Conservation (phyloP, 2,797 vertebrate genomes). For the Pseudochaenichthys georgianus region DNA sequence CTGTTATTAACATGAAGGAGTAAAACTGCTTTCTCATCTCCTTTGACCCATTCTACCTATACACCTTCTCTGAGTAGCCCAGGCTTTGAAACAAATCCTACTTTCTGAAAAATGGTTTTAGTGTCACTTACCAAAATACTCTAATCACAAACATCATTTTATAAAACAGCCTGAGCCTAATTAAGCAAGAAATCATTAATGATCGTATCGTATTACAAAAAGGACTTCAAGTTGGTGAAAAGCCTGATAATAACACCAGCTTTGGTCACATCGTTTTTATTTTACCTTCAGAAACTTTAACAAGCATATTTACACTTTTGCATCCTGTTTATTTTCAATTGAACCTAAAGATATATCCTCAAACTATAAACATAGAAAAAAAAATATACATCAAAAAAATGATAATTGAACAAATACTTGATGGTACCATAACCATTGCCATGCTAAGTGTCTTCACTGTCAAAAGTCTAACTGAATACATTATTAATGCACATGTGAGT, state of each 20-base stretch:
- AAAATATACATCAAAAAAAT: no score
- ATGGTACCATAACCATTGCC: no score
- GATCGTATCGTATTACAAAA: no score
- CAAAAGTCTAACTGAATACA: neutral
- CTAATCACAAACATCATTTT: slow-evolving; percentile 15
- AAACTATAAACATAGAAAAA: no score
- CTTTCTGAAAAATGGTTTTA: slow-evolving; percentile 11
- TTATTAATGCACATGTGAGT: slow-evolving; percentile 30
- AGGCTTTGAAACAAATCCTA: slow-evolving; percentile 30
- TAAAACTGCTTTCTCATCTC: slow-evolving; percentile 11
- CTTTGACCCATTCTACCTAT: slow-evolving; percentile 12
- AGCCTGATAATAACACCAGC: no score
- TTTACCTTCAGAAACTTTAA: no score
- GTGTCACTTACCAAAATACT: slow-evolving; percentile 11
- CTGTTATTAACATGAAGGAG: neutral
- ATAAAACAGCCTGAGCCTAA: slow-evolving; percentile 4
- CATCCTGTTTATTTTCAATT: neutral
- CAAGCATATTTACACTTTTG: neutral
- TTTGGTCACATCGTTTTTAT: no score
- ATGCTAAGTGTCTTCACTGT: slow-evolving; percentile 8
- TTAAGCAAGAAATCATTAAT: neutral
- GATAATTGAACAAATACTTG: no score
- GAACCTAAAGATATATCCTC: neutral
- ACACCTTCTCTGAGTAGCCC: slow-evolving; percentile 21
- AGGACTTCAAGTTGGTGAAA: no score